Conservation (phyloP, 2,888 invertebrate genomes). For the Eupithecia exiguata region DNA sequence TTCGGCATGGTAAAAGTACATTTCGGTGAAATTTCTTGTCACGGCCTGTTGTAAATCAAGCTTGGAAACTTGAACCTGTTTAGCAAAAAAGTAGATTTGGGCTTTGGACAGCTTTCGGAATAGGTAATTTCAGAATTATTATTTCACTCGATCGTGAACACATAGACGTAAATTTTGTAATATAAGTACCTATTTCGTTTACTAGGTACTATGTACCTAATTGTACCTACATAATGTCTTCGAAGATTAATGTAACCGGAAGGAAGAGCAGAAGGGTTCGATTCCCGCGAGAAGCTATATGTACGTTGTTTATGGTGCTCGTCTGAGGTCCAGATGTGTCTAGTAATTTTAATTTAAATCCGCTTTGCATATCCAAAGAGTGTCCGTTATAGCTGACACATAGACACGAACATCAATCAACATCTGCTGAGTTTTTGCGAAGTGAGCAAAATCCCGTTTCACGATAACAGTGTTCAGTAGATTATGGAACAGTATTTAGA, state of each 20-base stretch:
- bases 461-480: conserved; percentile 44
- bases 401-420: conserved; percentile 41
- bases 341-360: conserved; percentile 41
- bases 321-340: background rate
- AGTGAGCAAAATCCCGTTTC: conserved; percentile 43
- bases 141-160: background rate
- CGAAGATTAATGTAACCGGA: background rate
- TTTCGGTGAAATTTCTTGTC: conserved; percentile 31
- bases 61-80: conserved; percentile 34
- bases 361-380: conserved; percentile 51
- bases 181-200: background rate
- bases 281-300: background rate
- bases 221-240: no score
- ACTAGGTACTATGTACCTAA: background rate
- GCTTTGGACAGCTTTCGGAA: conserved; percentile 36
- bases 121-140: conserved; percentile 24
- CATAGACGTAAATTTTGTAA: background rate
- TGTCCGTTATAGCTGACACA: conserved; percentile 47
- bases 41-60: conserved; percentile 25
- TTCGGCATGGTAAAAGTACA: conserved; percentile 10
- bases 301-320: background rate
- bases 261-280: background rate
- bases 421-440: conserved; percentile 40
- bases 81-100: conserved; percentile 27
- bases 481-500: conserved; percentile 27